Percentiles rank a stretch among this genome's conserved stretches.
phyloP scores from a whole-genome alignment of 2,797 vertebrate genomes.

The Sus cebifrons region DNA sequence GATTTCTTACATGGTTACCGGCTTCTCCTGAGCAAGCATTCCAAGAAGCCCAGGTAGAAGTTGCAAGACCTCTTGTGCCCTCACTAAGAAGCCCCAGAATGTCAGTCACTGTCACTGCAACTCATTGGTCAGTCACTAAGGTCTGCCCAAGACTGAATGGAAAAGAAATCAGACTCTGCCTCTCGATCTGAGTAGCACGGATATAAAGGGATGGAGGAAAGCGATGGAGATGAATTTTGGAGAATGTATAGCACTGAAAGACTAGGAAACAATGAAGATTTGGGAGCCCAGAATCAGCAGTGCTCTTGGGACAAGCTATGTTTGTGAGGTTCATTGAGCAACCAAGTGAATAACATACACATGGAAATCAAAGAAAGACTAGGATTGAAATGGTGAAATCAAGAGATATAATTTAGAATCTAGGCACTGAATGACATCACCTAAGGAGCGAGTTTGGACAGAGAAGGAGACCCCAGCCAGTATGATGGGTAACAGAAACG shows the following conservation, averaged over 20 bases:
- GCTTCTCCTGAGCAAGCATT: slow-evolving; percentile 7
- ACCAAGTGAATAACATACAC: neutral
- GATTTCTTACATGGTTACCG: neutral
- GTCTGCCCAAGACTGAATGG: neutral
- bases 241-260: neutral
- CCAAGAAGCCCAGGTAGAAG: neutral
- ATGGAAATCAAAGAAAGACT: neutral
- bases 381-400: neutral
- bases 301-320: neutral
- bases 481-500: neutral
- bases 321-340: neutral
- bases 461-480: neutral
- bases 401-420: neutral
- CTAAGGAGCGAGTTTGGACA: neutral
- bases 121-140: neutral
- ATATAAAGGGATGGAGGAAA: neutral
- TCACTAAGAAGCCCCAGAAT: neutral
- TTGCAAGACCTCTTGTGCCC: neutral
- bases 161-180: neutral
- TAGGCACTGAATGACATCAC: neutral
- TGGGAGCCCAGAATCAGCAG: neutral
- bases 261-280: neutral
- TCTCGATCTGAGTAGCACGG: neutral
- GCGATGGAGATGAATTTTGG: neutral
- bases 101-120: neutral